Base-by-base conservation (phyloP, 2,113 vertebrate genomes). In the Dascyllus trimaculatus region DNA sequence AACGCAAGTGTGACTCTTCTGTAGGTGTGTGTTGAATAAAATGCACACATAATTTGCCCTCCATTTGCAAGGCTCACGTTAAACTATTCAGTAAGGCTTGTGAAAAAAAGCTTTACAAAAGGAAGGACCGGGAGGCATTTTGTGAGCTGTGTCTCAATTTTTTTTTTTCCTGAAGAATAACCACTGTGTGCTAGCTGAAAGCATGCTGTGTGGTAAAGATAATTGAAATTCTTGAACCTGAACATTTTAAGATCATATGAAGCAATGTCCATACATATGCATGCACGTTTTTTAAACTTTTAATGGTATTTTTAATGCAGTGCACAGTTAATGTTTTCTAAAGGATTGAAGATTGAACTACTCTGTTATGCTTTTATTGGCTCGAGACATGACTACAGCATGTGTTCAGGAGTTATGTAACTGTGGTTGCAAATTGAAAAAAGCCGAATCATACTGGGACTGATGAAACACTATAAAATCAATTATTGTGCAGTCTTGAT, bases 21-120 rank as follows among this genome's bases (percentile, higher is more conserved):
- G 68, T 71, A 46, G 68, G 75, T 81, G 62, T 53, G 15, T 62
- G 82, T 17, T 38, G 70, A 90, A 88, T 84, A 58, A 76, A 79
- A 68, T 26, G 18, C 9, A 35, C 9, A 54, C 35, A 76, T 68
- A 73, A 83, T 75, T 56, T 77, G 75, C 40, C 46, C 61, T 66
- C 26, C 43, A 68, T 82, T 85, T 85, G 54, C 49, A 66, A 67
- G 48, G 26, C 38, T 29, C 45, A 54, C 11, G 54, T 69, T 57
- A 29, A 66, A 75, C 15, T 78, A 68, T 63, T 84, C 29, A 62
- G 48, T 11, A 51, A 60, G 49, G 17, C 56, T 69, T 45, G 40
- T 61, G 32, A 24, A 84, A 67, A 19, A 78, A 71, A 56, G 21
- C 7, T 22, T 26, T 40, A 38, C 25, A 72, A 69, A 81, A 57